Base-by-base conservation (phyloP, 1,140 invertebrate species). In the Brachionus rotundiformis region DNA sequence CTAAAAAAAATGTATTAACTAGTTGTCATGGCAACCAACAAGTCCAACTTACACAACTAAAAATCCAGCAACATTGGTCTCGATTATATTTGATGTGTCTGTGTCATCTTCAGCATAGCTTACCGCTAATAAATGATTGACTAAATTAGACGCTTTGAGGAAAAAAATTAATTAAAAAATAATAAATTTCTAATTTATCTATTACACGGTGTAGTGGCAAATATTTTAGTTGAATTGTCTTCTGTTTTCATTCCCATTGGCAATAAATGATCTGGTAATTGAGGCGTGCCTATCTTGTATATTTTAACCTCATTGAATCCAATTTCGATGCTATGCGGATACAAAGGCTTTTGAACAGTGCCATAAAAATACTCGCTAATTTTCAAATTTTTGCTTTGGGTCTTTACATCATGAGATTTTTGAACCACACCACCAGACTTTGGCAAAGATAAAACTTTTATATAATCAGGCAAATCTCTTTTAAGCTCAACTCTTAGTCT, bases 301-400 rank as follows among this genome's bases (percentile, higher is more conserved):
- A 68, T 39, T 68, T 79, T 63, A 16, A 73, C 44, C 23, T 81
- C 82, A 77, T 84, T 83, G 87, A 87, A 87, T 29, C 95, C 96
- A 85, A 98, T 95, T 91, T 98, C 98, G 86, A 92, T 98, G 19
- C 98, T 91, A 71, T 88, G 88, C 0, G 95, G 95, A 89, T 96
- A 96, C 16, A 96, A 90, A 0, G 93, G 92, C 10, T 92, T 91
- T 83, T 91, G 91, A 76, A 83, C 84, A 16, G 90, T 86, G n/a
- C 95, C 91, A 89, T 99, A 98, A 88, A 98, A 99, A 89, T 98
- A 98, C 88, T 98, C 93, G 59, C 93, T 88, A 16, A 98, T 93
- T 59, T 93, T 90, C 71, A 63, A 25, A 65, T 82, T 81, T 36
- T 49, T 82, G 16, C 36, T 79, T 41, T 79, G 76, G 6, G 47